Percentiles rank a stretch among this genome's conserved stretches.
Evolutionary conservation across 1,140 invertebrate species (phyloP).

Genomic region (Triops longicaudatus): DNA sequence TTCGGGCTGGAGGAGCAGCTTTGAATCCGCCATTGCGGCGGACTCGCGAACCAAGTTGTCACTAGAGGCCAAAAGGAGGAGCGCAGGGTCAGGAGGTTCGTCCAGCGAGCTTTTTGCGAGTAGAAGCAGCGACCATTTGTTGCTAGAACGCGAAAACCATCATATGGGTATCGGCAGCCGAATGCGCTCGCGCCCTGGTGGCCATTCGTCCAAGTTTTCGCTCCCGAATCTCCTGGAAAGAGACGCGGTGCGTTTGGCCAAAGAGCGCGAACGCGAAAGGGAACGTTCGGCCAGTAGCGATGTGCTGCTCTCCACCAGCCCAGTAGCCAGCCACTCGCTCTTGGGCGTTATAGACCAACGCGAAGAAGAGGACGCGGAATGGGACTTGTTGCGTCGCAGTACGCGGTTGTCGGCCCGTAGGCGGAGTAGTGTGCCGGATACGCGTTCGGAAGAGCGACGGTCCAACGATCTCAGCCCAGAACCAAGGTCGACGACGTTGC

Average conservation of each 20-base stretch:
- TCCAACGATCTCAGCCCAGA: conserved; percentile 52
- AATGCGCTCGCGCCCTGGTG: conserved; percentile 18
- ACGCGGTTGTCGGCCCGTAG: conserved; percentile 44
- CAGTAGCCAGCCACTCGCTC: conserved; percentile 25
- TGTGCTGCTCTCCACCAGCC: conserved; percentile 27
- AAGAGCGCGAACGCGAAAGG: conserved; percentile 27
- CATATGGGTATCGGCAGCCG: conserved; percentile 19
- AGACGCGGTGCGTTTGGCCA: conserved; percentile 23
- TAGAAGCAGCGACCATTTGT: conserved; percentile 30
- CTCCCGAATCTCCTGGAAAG: conserved; percentile 29
- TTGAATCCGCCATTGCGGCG: conserved; percentile 74
- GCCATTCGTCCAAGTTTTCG: conserved; percentile 29
- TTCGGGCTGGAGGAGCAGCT: conserved; percentile 81
- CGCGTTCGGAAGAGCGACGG: conserved; percentile 49
- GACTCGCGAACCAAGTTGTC: conserved; percentile 69
- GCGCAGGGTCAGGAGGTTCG: conserved; percentile 30
- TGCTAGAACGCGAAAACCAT: conserved; percentile 22
- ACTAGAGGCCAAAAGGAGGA: conserved; percentile 56
- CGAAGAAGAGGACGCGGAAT: conserved; percentile 27
- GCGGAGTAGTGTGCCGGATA: conserved; percentile 58
- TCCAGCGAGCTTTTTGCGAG: conserved; percentile 31
- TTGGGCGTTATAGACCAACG: conserved; percentile 26
- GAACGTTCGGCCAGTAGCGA: conserved; percentile 30
- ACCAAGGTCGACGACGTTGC: conserved; percentile 50
- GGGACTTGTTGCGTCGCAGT: conserved; percentile 25